Evolutionary conservation across 2,888 invertebrate species (phyloP).

Genomic region (Pseudococcus jackbeardsleyi): DNA sequence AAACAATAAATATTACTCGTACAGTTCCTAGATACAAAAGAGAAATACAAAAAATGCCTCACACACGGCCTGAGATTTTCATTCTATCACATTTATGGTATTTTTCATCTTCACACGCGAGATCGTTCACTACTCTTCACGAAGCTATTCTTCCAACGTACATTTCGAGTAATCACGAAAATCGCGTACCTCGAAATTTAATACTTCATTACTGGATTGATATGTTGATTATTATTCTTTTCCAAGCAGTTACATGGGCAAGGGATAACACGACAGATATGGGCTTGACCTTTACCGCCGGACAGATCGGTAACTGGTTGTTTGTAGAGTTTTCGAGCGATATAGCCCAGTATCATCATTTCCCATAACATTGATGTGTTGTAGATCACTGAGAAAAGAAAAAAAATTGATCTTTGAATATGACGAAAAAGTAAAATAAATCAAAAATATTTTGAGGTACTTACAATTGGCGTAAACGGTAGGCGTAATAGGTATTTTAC

Average conservation of each 20-base stretch:
- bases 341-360: slow-evolving; percentile 77
- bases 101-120: not conserved
- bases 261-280: slow-evolving; percentile 61
- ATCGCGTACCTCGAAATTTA: not conserved
- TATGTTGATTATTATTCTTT: slow-evolving; percentile 51
- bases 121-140: not conserved
- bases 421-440: not conserved
- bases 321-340: slow-evolving; percentile 77
- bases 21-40: not conserved
- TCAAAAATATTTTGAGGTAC: slow-evolving; percentile 68
- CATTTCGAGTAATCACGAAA: not conserved
- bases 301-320: slow-evolving; percentile 69
- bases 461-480: slow-evolving; percentile 78
- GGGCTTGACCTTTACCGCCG: slow-evolving; percentile 54
- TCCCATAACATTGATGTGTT: slow-evolving; percentile 78
- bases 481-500: slow-evolving; percentile 77
- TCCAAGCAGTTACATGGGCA: slow-evolving; percentile 37
- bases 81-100: slow-evolving; percentile 27
- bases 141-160: not conserved
- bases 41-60: slow-evolving; percentile 35
- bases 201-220: not conserved
- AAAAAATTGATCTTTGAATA: not conserved
- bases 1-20: slow-evolving; percentile 5
- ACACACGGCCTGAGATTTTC: slow-evolving; percentile 13
- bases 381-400: slow-evolving; percentile 76